Evolutionary conservation across 2,797 vertebrate genomes (phyloP).

Genomic region (Chloroceryle amazona): DNA sequence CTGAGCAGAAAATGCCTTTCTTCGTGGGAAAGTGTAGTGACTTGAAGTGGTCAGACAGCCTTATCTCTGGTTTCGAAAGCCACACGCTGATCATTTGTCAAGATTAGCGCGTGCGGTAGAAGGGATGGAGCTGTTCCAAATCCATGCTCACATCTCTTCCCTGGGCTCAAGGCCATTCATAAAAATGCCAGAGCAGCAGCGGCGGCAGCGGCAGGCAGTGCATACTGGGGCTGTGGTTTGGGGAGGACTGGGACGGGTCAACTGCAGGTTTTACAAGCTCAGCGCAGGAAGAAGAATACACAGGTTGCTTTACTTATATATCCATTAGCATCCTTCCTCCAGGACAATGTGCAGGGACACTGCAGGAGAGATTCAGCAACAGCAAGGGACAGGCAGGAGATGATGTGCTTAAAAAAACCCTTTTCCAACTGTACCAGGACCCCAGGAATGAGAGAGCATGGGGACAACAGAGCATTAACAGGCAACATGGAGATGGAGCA

Average conservation of each 20-base stretch:
- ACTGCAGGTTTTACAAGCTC: neutral
- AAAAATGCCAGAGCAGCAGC: conserved; percentile 64
- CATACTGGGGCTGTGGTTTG: conserved; percentile 26
- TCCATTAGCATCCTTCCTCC: neutral
- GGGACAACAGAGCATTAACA: neutral
- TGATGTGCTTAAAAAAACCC: neutral
- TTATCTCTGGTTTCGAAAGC: conserved; percentile 67
- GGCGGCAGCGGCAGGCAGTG: neutral
- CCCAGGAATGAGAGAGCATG: neutral
- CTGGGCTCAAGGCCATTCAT: conserved; percentile 66
- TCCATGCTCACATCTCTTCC: conserved; percentile 34
- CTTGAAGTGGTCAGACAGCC: conserved; percentile 49
- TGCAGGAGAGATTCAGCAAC: neutral
- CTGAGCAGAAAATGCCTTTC: conserved; percentile 42
- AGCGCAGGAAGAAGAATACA: neutral
- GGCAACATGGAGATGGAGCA: neutral
- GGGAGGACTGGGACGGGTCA: conserved; percentile 37
- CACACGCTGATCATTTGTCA: conserved; percentile 72
- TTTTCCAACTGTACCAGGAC: neutral
- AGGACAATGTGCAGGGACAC: neutral
- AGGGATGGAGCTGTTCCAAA: conserved; percentile 76
- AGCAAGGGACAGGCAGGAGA: neutral
- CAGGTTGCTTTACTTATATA: conserved; percentile 28
- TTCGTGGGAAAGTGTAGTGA: conserved; percentile 55
- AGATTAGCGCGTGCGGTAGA: conserved; percentile 65